Evolutionary conservation across 1,140 invertebrate species (phyloP).

Genomic region (Akabosia matsudoensis): DNA sequence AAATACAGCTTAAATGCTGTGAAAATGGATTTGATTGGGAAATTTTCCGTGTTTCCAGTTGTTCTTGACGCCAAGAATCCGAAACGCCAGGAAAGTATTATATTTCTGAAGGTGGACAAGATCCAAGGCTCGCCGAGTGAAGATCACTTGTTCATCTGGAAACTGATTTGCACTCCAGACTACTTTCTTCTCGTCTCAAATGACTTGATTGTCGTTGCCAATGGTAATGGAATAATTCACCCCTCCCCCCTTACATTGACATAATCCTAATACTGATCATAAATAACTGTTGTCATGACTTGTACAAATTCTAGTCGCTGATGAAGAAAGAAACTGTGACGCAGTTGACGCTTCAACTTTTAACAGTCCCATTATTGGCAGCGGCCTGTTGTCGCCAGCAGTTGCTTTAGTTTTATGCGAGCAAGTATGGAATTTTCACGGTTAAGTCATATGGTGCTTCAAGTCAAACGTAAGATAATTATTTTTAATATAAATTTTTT

Average conservation of each 20-base stretch:
- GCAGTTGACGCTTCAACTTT: constrained; percentile 6
- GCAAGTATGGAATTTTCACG: not conserved
- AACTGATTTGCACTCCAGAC: constrained; percentile 23
- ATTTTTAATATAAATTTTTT: not conserved
- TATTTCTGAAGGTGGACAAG: constrained; percentile 1
- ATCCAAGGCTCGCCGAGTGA: constrained; percentile 8
- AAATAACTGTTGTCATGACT: not conserved
- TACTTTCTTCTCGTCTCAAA: constrained; percentile 35
- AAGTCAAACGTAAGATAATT: constrained; percentile 11
- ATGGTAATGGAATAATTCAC: not conserved
- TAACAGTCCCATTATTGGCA: constrained; percentile 41
- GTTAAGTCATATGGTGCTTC: not conserved
- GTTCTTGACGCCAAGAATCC: constrained; percentile 16
- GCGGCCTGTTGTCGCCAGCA: constrained; percentile 18
- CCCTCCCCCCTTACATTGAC: too few species aligned
- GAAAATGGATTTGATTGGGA: not conserved
- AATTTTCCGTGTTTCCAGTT: constrained; percentile 28
- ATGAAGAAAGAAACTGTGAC: constrained; percentile 26
- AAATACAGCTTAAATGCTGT: not conserved
- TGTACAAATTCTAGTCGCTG: not conserved
- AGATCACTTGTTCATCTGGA: constrained; percentile 33
- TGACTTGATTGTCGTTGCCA: constrained; percentile 16
- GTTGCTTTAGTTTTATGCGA: not conserved
- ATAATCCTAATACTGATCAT: too few species aligned
- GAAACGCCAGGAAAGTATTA: constrained; percentile 9